phyloP scores from a whole-genome alignment of 2,113 vertebrate species.

The Glaucomys volans region DNA sequence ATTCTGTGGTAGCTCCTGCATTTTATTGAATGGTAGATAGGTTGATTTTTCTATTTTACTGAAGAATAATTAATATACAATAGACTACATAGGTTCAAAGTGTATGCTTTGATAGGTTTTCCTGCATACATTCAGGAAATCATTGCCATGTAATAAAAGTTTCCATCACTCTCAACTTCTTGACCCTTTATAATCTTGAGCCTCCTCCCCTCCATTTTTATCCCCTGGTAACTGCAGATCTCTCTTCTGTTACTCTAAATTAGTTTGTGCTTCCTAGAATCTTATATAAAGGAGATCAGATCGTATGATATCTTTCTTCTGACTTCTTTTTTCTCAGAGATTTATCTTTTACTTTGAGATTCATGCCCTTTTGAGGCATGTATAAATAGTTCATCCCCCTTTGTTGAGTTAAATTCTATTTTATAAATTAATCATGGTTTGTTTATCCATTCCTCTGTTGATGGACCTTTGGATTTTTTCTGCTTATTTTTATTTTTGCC shows the following conservation, averaged over 20 bases:
- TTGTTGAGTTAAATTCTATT: too few species aligned
- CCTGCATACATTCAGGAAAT: background rate
- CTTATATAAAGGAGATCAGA: background rate
- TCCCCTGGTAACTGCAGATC: accelerated
- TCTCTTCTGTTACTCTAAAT: background rate
- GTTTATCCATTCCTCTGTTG: background rate
- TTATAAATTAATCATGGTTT: background rate
- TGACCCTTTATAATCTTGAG: background rate
- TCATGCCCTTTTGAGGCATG: background rate
- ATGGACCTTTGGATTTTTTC: background rate
- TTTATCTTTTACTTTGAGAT: background rate
- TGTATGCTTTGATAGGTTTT: background rate
- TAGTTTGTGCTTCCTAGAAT: background rate
- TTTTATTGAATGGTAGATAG: too few species aligned
- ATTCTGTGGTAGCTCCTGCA: background rate
- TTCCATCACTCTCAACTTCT: background rate
- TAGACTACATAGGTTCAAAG: background rate
- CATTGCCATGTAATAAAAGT: background rate
- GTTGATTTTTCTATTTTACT: background rate
- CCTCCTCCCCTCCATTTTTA: background rate
- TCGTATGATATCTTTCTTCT: background rate
- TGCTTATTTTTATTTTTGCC: background rate
- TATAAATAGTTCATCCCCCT: too few species aligned
- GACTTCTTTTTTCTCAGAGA: too few species aligned
- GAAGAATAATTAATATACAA: background rate